Evolutionary conservation across 92 coral and sea anemone species (phyloP).

Genomic region (Pocillopora meandrina): DNA sequence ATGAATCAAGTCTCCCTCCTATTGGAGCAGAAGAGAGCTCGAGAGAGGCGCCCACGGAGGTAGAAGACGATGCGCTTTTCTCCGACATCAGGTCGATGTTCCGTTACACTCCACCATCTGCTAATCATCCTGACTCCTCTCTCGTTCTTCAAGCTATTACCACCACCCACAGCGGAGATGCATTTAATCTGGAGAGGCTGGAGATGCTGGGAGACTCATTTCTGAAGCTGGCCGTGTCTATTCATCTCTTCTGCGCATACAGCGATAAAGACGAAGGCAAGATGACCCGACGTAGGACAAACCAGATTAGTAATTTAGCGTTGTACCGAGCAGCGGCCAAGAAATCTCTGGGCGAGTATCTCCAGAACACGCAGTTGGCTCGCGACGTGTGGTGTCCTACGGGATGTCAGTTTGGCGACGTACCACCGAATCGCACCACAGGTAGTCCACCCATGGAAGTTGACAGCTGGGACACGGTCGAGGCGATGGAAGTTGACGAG

Average conservation of each 20-base stretch:
- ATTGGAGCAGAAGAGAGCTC: conserved; percentile 25
- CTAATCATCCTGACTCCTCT: conserved; percentile 50
- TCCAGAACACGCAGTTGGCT: conserved; percentile 69
- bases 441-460: background rate
- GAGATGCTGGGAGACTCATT: conserved; percentile 99
- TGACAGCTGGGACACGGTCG: background rate
- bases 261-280: conserved; percentile 87
- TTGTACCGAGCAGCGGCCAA: conserved; percentile 70
- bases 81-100: conserved; percentile 24
- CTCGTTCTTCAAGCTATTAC: conserved; percentile 86
- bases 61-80: background rate
- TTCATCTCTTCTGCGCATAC: conserved; percentile 74
- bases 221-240: conserved; percentile 91
- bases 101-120: background rate
- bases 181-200: conserved; percentile 83
- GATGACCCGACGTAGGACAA: conserved; percentile 77
- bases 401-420: conserved; percentile 25
- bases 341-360: conserved; percentile 62
- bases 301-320: conserved; percentile 82
- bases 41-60: background rate
- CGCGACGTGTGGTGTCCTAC: conserved; percentile 84
- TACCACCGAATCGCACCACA: background rate
- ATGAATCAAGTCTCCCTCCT: conserved; percentile 25
- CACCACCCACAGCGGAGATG: conserved; percentile 76
- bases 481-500: conserved; percentile 31